Evolutionary conservation across 2,113 vertebrate species (phyloP).

Genomic region (western clawed frog (Xenopus tropicalis)): UCB_Xtro_10.0 CM004448.2:10105001-10105500

Average conservation of each 20-base stretch:
- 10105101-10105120: constrained; percentile 49
- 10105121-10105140: constrained; percentile 56
- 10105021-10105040: no score
- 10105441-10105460: no score
- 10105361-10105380: not conserved
- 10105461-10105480: no score
- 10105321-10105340: not conserved
- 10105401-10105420: no score
- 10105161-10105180: constrained; percentile 65
- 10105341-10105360: not conserved
- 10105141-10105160: constrained; percentile 17
- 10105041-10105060: no score
- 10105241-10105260: constrained; percentile 62
- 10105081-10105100: no score
- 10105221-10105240: constrained; percentile 64
- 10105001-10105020: no score
- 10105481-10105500: no score
- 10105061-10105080: no score
- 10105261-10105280: constrained; percentile 64
- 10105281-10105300: constrained; percentile 38
- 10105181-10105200: constrained; percentile 63
- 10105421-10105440: no score
- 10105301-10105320: constrained; percentile 51
- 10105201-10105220: constrained; percentile 65
- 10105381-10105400: no score